Percentiles rank a stretch among this genome's conserved stretches.
These are phyloP conservation scores for Poeciliopsis turneri DNA, from an alignment of 2,797 vertebrate genomes.

Conservation along the genomic window DNA sequence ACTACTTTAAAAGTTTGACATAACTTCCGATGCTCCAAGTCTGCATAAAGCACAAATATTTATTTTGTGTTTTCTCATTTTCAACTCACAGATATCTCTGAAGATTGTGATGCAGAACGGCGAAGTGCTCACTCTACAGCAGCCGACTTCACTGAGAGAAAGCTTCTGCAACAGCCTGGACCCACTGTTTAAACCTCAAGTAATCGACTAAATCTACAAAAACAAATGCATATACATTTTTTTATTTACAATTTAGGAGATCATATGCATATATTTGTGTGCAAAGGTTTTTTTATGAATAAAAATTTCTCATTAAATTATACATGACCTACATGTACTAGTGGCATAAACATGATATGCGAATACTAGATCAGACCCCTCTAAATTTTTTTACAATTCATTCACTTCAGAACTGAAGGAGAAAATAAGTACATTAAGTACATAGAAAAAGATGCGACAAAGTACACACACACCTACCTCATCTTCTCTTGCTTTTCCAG, in stretches of 20 bases:
- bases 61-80: not conserved
- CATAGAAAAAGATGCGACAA: not conserved
- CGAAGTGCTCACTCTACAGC: not conserved
- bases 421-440: conserved; percentile 18
- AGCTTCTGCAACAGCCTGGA: not conserved
- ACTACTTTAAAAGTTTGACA: not conserved
- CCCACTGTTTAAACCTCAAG: not conserved
- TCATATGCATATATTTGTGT: not conserved
- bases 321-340: not conserved
- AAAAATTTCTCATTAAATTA: not conserved
- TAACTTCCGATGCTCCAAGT: not conserved
- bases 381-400: conserved; percentile 20
- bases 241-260: not conserved
- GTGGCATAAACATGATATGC: not conserved
- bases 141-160: not conserved
- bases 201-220: no score
- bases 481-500: conserved; percentile 33
- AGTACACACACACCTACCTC: not conserved
- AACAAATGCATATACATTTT: fast-evolving
- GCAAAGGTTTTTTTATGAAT: not conserved
- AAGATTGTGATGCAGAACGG: not conserved
- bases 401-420: conserved; percentile 35
- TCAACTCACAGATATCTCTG: not conserved
- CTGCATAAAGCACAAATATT: not conserved
- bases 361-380: not conserved